A percentile compares a stretch with the other conserved stretches of the same genome.
Conservation (phyloP, 2,797 vertebrate species). For the Labeo calbasu region DNA sequence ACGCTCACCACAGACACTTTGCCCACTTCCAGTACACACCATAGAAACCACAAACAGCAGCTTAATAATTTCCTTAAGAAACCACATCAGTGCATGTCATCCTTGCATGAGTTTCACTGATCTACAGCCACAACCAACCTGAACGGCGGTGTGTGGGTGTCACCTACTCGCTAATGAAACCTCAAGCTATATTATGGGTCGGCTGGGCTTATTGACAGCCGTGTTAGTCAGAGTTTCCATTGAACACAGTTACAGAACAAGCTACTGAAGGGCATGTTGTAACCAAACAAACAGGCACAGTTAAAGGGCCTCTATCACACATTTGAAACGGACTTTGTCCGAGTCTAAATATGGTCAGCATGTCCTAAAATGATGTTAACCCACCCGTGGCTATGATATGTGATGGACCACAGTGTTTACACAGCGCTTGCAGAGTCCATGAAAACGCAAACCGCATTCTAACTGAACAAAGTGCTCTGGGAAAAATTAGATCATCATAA, state of each 20-base stretch:
- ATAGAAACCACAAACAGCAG: constrained; percentile 28
- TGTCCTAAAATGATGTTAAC: background rate
- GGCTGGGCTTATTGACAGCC: constrained; percentile 44
- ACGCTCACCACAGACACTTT: constrained; percentile 31
- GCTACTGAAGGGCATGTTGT: constrained; percentile 43
- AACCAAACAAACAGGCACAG: constrained; percentile 29
- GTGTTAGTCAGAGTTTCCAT: constrained; percentile 53
- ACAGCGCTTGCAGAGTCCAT: constrained; percentile 8
- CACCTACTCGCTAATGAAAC: constrained; percentile 31
- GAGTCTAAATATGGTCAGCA: background rate
- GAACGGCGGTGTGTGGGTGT: constrained; percentile 10
- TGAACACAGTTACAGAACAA: constrained; percentile 51
- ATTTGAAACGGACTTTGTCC: background rate
- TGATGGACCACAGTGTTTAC: background rate
- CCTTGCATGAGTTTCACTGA: constrained; percentile 19
- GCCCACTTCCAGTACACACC: constrained; percentile 21
- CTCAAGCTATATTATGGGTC: constrained; percentile 29
- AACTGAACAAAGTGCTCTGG: constrained; percentile 65
- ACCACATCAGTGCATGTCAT: constrained; percentile 13
- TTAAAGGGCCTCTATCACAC: constrained; percentile 9
- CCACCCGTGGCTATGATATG: background rate
- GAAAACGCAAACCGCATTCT: constrained; percentile 6
- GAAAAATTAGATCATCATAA: constrained; percentile 69
- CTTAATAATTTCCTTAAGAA: constrained; percentile 43
- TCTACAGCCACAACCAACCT: constrained; percentile 9